These are phyloP conservation scores for Hemicordylus capensis DNA, from an alignment of 2,113 vertebrate species.

Conservation along the genomic window DNA sequence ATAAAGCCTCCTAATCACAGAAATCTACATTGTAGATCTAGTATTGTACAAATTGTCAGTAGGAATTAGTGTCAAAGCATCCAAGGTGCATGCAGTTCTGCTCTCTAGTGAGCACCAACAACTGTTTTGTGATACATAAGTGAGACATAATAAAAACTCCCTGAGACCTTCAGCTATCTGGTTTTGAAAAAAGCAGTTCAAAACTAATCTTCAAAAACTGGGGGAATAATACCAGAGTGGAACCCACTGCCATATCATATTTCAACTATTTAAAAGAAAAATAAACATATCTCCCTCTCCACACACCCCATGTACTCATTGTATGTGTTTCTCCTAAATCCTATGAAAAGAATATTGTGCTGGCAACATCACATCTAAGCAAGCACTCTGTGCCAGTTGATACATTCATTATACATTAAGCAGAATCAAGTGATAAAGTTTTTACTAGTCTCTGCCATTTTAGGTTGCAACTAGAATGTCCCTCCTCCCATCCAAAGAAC, in stretches of 20 bases:
- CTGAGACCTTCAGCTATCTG: slow-evolving; percentile 1
- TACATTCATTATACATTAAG: background rate
- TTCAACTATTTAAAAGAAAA: background rate
- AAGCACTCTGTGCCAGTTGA: background rate
- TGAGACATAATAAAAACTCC: slow-evolving; percentile 13
- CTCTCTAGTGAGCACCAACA: slow-evolving; percentile 41
- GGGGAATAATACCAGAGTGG: background rate
- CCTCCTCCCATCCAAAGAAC: too few relatives aligned
- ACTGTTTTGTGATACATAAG: background rate
- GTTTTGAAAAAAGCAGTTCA: background rate
- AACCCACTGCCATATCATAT: background rate
- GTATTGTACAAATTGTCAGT: slow-evolving; percentile 18
- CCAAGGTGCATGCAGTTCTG: slow-evolving; percentile 42
- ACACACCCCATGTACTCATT: too few relatives aligned
- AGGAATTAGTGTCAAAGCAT: slow-evolving; percentile 22
- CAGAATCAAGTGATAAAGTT: background rate
- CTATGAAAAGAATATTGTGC: background rate
- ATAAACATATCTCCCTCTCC: too few relatives aligned
- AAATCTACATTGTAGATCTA: background rate
- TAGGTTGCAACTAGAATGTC: too few relatives aligned
- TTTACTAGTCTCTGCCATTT: too few relatives aligned
- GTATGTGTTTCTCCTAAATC: background rate
- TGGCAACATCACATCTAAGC: background rate
- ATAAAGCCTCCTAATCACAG: too few relatives aligned
- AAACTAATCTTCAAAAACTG: background rate